phyloP scores from a whole-genome alignment of 2,797 vertebrate species.

The Rallus crepitans region DNA sequence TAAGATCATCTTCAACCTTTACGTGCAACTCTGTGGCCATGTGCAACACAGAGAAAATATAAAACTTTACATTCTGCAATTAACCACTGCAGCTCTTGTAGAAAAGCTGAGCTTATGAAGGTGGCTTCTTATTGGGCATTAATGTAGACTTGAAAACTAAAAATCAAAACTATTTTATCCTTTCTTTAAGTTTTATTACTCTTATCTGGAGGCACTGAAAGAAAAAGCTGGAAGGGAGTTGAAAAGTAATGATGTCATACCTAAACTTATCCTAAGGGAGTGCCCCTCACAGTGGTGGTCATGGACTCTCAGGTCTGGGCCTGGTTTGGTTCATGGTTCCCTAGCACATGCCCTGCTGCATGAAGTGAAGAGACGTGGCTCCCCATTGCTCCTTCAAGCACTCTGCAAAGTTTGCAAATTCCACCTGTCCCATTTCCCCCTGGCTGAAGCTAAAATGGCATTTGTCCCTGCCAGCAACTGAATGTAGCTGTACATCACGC shows the following conservation, averaged over 20 bases:
- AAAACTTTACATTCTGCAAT: not conserved
- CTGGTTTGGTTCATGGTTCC: not conserved
- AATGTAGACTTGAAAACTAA: not conserved
- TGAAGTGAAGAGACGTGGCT: not conserved
- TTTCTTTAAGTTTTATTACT: not conserved
- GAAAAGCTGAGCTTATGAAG: not conserved
- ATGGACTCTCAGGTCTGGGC: not conserved
- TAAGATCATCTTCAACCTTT: not conserved
- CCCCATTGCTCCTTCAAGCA: accelerated
- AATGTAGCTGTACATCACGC: not conserved
- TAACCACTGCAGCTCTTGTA: not conserved
- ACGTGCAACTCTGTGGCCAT: not conserved
- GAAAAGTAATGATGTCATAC: not conserved
- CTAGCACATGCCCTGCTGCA: not conserved
- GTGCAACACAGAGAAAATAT: not conserved
- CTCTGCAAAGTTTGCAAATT: not conserved
- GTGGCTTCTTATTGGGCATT: not conserved
- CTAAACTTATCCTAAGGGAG: not conserved
- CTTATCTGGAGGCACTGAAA: not conserved
- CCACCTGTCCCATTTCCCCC: not conserved
- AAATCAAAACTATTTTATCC: not conserved
- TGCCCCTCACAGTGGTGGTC: too few relatives aligned
- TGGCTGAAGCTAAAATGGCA: not conserved
- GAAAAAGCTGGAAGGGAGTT: not conserved
- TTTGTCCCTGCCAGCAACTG: not conserved